These are phyloP conservation scores for Chrysogorgia sp. DNA, from an alignment of 92 coral and sea anemone species.

Conservation along the genomic window DNA sequence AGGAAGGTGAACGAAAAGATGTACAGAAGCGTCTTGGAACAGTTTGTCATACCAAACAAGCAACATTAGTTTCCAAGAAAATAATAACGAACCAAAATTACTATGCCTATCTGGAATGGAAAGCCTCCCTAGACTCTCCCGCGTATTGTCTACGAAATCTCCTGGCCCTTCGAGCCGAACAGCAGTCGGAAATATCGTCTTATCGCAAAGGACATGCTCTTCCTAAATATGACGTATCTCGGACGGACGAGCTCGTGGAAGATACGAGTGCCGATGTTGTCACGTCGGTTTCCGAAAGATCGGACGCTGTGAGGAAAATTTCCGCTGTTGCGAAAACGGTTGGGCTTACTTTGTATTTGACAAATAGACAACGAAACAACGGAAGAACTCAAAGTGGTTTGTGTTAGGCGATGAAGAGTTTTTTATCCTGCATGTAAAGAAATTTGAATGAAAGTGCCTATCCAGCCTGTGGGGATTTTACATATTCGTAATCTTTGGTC, in stretches of 20 bases:
- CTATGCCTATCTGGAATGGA: constrained; percentile 22
- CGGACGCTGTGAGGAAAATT: constrained; percentile 20
- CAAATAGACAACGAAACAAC: constrained; percentile 2
- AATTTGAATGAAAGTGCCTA: neutral
- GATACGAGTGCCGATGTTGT: constrained; percentile 4
- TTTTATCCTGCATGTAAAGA: neutral
- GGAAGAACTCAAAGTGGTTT: no score
- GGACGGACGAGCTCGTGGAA: neutral
- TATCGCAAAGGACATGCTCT: constrained; percentile 28
- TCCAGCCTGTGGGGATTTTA: no score
- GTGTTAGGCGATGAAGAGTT: no score
- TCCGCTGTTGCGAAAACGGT: constrained; percentile 33
- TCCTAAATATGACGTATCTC: constrained; percentile 14
- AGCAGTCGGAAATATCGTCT: constrained; percentile 23
- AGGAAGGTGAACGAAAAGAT: neutral
- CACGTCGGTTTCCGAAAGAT: constrained; percentile 24
- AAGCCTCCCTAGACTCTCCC: constrained; percentile 12
- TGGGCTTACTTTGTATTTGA: constrained; percentile 30
- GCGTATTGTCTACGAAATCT: constrained; percentile 25
- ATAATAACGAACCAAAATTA: neutral
- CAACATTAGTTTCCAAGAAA: neutral
- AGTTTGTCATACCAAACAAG: neutral
- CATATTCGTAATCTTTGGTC: no score
- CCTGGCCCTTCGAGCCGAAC: constrained; percentile 44
- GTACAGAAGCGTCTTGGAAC: neutral